phyloP scores from a whole-genome alignment of 2,888 invertebrate genomes.

The Platycnemis pennipes region DNA sequence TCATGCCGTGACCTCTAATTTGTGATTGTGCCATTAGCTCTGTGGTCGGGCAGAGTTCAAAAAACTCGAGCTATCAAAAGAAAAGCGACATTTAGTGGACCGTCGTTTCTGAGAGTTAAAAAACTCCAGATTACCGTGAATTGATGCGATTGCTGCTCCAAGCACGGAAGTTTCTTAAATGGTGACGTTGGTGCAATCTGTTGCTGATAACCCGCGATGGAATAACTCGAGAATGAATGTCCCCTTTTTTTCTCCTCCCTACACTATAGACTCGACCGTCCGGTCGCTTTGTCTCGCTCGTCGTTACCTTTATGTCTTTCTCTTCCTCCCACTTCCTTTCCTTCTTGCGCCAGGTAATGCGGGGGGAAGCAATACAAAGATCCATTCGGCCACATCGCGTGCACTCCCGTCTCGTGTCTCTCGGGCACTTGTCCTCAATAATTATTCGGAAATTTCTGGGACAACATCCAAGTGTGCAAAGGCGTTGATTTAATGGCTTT shows the following conservation, averaged over 20 bases:
- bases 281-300: neutral
- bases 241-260: neutral
- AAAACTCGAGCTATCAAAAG: neutral
- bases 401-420: neutral
- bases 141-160: neutral
- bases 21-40: neutral
- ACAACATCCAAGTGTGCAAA: constrained; percentile 47
- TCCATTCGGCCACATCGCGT: neutral
- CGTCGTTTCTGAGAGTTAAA: neutral
- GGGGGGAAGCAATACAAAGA: neutral
- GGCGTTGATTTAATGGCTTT: constrained; percentile 34
- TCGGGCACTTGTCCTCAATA: neutral
- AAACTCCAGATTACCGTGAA: neutral
- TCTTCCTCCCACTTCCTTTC: too few species aligned
- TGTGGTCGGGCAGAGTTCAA: neutral
- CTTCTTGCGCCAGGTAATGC: neutral
- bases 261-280: neutral
- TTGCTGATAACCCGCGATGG: neutral
- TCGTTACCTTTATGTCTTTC: neutral
- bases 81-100: neutral
- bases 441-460: constrained; percentile 44
- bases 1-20: neutral
- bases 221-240: neutral
- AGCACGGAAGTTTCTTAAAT: neutral
- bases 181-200: neutral